A percentile compares a stretch with the other conserved stretches of the same genome.
These are phyloP conservation scores for Saiga tatarica DNA, from an alignment of 2,113 vertebrate genomes.

Conservation along the genomic window DNA sequence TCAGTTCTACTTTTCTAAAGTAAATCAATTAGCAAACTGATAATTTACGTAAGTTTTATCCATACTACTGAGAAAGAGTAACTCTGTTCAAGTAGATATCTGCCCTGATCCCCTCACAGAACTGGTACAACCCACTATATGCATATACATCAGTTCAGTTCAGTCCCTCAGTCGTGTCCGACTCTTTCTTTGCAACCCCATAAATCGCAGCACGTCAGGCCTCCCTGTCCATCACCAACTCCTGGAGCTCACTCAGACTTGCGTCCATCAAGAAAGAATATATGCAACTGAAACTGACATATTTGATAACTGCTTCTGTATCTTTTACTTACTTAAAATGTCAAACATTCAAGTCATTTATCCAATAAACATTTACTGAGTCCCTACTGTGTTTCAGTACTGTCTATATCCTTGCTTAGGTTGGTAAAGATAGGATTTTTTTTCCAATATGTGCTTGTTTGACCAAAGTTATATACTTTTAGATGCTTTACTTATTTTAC, in stretches of 20 bases:
- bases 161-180: no score
- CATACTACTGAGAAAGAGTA: neutral
- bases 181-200: no score
- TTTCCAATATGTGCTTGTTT: neutral
- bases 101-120: neutral
- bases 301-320: neutral
- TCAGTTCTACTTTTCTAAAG: neutral
- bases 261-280: neutral
- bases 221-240: no score
- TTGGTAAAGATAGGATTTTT: neutral
- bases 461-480: neutral
- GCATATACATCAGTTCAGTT: neutral
- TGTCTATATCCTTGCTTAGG: neutral
- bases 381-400: neutral
- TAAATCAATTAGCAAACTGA: neutral
- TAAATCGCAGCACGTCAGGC: no score
- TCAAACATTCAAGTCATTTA: neutral
- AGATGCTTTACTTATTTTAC: neutral
- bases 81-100: neutral
- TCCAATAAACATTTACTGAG: neutral
- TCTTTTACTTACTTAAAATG: slow-evolving; percentile 14
- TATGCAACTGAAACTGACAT: neutral
- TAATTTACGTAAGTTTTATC: neutral
- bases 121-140: neutral
- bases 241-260: no score